Percentiles rank a stretch among this genome's conserved stretches.
phyloP scores from a whole-genome alignment of 2,888 invertebrate species.

The Lacanobia wlatinum region DNA sequence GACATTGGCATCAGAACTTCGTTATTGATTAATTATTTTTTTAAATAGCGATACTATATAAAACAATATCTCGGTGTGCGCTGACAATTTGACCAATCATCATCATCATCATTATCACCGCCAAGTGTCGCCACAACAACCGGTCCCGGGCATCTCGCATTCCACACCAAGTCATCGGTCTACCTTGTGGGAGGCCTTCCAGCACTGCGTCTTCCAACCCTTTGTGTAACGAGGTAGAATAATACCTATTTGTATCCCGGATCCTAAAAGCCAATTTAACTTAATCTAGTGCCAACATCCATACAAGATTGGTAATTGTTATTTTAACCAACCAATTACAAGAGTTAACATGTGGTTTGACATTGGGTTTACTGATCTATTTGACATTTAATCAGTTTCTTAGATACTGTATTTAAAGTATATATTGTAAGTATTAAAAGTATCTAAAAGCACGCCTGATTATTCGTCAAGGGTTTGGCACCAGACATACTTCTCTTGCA shows the following conservation, averaged over 20 bases:
- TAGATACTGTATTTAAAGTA: neutral
- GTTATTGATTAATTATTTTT: too few relatives aligned
- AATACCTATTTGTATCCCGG: neutral
- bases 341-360: neutral
- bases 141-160: too few relatives aligned
- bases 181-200: too few relatives aligned
- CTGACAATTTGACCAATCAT: neutral
- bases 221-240: neutral
- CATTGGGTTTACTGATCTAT: slow-evolving; percentile 8
- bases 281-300: neutral
- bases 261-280: neutral
- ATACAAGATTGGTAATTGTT: neutral
- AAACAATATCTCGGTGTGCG: neutral
- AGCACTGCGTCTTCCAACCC: neutral
- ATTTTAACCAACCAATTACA: slow-evolving; percentile 25
- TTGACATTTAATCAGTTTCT: slow-evolving; percentile 11
- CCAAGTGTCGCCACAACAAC: too few relatives aligned
- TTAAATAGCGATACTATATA: too few relatives aligned
- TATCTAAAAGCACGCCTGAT: neutral
- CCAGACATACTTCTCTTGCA: too few relatives aligned
- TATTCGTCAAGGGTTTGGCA: neutral
- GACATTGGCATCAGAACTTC: too few relatives aligned
- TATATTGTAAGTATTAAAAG: too few relatives aligned
- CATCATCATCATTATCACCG: too few relatives aligned
- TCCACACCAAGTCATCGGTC: too few relatives aligned